Evolutionary conservation across 1,140 invertebrate genomes (phyloP).

Genomic region (Drosophila trapezifrons): DNA sequence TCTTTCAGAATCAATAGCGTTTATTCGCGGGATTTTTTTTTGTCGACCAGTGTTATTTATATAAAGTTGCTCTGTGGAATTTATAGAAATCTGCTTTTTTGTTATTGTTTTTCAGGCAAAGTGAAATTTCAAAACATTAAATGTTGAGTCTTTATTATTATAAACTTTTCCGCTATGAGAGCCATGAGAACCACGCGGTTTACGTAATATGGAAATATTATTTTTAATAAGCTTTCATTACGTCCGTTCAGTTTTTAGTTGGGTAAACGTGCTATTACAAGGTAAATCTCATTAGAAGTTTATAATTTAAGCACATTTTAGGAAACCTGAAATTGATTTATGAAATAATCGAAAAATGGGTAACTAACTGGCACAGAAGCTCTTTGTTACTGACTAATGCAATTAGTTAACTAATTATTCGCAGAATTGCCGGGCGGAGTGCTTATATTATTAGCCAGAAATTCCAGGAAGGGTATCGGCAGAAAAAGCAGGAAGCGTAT

Average conservation of each 20-base stretch:
- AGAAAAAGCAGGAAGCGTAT: not conserved
- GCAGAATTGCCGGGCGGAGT: slow-evolving; percentile 53
- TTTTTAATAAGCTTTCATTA: slow-evolving; percentile 2
- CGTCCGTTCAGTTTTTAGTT: not conserved
- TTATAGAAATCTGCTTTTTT: too few species aligned
- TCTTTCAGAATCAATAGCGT: too few species aligned
- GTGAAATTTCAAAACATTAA: too few species aligned
- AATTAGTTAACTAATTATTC: too few species aligned
- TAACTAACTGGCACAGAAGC: not conserved
- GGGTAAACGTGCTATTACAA: not conserved
- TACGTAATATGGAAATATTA: not conserved
- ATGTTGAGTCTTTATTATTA: too few species aligned
- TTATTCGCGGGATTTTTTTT: too few species aligned
- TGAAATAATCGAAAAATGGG: not conserved
- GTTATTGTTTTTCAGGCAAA: too few species aligned
- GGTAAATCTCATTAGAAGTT: not conserved
- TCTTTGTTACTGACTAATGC: slow-evolving; percentile 5
- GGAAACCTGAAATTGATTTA: not conserved
- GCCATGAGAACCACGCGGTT: too few species aligned
- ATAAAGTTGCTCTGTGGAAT: too few species aligned
- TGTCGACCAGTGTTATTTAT: too few species aligned
- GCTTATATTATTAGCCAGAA: slow-evolving; percentile 18
- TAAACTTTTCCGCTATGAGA: too few species aligned
- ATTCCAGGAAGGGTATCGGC: not conserved
- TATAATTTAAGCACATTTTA: not conserved